Evolutionary conservation across 2,113 vertebrate species (phyloP), one percentile per base, ranked within the genome.

Genomic region (Cephalopholis sonnerati): DNA sequence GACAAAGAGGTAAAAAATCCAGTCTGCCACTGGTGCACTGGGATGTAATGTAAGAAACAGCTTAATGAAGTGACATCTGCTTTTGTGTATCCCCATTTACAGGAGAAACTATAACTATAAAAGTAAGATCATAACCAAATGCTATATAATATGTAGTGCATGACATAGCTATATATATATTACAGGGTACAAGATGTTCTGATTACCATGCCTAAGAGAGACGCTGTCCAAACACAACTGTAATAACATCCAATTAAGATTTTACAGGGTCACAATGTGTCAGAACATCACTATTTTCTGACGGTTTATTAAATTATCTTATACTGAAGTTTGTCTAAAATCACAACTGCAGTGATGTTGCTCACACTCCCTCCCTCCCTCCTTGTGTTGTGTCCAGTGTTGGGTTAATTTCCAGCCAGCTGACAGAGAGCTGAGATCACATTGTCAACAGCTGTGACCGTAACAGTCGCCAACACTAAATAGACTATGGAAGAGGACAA

Each of bases 391-490:
- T 16, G 2, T 25, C 15, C 2, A 0, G 20, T 25, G 12, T 44
- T 24, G 3, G 13, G 24, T 64, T 39, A 8, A 79, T 44, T 25
- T 48, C 18, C n/a, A 62, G 59, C 32, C 62, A 71, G 13, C 41
- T 78, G 65, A 69, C 55, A 64, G 13, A 61, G 8, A 25, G 22
- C 69, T 69, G 8, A 44, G 27, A n/a, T 67, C 17, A 63, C 18
- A 55, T 1, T 70, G 53, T 54, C n/a, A 54, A 61, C 20, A 77
- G 54, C 50, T 76, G 57, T 54, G 46, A 44, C 18, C 57, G 9
- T 0, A 58, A 18, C 29, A 5, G 10, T 1, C 25, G 11, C 36
- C 51, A 32, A n/a, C 32, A 55, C 22, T 39, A 32, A 75, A 71
- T 71, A 18, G 18, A 66, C 16, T 18, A 25, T 36, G 7, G n/a